Conservation (phyloP, 2,113 vertebrate genomes). For the Perca flavescens region DNA sequence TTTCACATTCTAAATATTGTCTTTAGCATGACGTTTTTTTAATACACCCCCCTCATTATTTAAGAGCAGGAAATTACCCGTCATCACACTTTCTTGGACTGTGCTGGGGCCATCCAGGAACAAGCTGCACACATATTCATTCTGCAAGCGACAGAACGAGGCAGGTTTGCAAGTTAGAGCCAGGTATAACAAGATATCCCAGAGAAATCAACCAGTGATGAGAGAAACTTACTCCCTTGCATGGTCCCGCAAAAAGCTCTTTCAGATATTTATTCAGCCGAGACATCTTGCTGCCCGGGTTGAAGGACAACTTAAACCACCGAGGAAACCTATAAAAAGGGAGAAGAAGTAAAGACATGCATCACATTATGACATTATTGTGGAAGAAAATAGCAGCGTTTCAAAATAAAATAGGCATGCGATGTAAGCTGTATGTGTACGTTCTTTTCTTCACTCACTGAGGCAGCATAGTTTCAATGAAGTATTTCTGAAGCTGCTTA, state of each 20-base stretch:
- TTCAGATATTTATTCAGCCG: conserved; percentile 88
- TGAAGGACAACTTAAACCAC: conserved; percentile 83
- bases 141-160: conserved; percentile 77
- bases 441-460: conserved; percentile 82
- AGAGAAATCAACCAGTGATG: background rate
- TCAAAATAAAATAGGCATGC: background rate
- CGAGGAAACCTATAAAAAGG: conserved; percentile 85
- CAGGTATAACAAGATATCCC: background rate
- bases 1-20: background rate
- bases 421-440: background rate
- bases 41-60: background rate
- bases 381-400: background rate
- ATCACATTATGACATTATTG: background rate
- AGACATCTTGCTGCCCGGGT: conserved; percentile 79
- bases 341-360: conserved; percentile 21
- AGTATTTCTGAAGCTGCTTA: conserved; percentile 87
- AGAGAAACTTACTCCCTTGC: conserved; percentile 76
- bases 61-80: conserved; percentile 48
- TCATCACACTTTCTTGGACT: conserved; percentile 12
- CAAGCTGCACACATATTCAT: conserved; percentile 87
- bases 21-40: background rate
- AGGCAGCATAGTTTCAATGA: conserved; percentile 84
- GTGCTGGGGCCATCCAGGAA: conserved; percentile 86
- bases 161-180: conserved; percentile 8
- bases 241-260: conserved; percentile 85